These are phyloP conservation scores for Lanistes nyassanus DNA, from an alignment of 1,140 invertebrate genomes.

Conservation along the genomic window DNA sequence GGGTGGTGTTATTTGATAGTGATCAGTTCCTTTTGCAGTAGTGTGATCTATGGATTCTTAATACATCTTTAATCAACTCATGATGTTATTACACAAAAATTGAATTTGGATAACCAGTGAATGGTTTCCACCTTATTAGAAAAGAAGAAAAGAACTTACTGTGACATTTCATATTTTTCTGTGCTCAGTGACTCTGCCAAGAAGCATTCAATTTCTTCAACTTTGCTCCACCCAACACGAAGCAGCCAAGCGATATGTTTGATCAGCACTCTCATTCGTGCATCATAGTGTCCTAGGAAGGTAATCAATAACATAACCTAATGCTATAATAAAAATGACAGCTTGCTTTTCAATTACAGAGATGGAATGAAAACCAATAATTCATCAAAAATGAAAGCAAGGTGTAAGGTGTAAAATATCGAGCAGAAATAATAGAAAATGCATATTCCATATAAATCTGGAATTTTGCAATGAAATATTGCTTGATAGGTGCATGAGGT, in stretches of 20 bases:
- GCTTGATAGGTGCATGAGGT: no score
- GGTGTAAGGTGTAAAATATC: not conserved
- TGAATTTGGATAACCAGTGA: not conserved
- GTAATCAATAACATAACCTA: slow-evolving; percentile 10
- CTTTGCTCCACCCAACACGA: slow-evolving; percentile 69
- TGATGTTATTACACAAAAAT: no score
- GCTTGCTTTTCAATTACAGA: slow-evolving; percentile 13
- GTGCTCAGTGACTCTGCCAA: slow-evolving; percentile 66
- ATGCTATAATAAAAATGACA: slow-evolving; percentile 27
- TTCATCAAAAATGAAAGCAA: not conserved
- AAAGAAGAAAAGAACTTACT: slow-evolving; percentile 51
- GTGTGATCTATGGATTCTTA: no score
- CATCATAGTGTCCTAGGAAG: slow-evolving; percentile 74
- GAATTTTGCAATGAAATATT: no score
- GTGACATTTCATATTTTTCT: slow-evolving; percentile 60
- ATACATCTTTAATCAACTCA: no score
- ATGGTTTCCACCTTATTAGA: no score
- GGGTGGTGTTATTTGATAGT: no score
- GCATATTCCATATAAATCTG: no score
- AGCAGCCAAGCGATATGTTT: slow-evolving; percentile 71
- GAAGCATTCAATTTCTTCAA: slow-evolving; percentile 68
- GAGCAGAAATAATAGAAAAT: no score
- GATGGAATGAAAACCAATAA: slow-evolving; percentile 17
- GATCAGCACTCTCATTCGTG: slow-evolving; percentile 73
- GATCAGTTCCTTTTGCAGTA: no score